Evolutionary conservation across 1,140 invertebrate genomes (phyloP).

Genomic region (Nymphalis io): DNA sequence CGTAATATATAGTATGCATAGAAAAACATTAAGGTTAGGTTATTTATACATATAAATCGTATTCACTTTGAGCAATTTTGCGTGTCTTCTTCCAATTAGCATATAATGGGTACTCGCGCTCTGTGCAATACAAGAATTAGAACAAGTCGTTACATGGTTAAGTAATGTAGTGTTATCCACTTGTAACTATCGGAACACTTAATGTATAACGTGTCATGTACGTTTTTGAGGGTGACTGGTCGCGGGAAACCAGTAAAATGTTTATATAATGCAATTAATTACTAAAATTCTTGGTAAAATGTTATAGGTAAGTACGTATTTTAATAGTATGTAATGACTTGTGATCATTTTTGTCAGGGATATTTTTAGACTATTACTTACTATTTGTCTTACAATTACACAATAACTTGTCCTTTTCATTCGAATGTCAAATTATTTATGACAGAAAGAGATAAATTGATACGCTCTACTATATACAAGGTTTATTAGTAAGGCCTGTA

Average conservation of each 20-base stretch:
- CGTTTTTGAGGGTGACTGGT: constrained; percentile 28
- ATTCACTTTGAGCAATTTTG: constrained; percentile 57
- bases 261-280: background rate
- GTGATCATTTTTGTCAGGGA: no score
- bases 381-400: no score
- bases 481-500: no score
- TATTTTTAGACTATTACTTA: no score
- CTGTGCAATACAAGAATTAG: constrained; percentile 63
- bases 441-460: no score
- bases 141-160: constrained; percentile 65
- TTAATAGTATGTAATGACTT: no score
- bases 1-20: background rate
- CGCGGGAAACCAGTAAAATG: constrained; percentile 15
- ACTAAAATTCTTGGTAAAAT: background rate
- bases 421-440: no score
- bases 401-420: no score
- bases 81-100: constrained; percentile 72
- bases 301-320: no score
- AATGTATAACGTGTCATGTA: constrained; percentile 22
- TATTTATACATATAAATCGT: constrained; percentile 27
- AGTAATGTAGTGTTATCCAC: constrained; percentile 51
- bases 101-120: constrained; percentile 64
- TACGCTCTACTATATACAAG: no score
- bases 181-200: constrained; percentile 25
- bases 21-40: background rate